A percentile compares a stretch with the other conserved stretches of the same genome.
These are phyloP conservation scores for Drosophila paulistorum DNA, from an alignment of 1,140 invertebrate genomes.

Conservation along the genomic window DNA sequence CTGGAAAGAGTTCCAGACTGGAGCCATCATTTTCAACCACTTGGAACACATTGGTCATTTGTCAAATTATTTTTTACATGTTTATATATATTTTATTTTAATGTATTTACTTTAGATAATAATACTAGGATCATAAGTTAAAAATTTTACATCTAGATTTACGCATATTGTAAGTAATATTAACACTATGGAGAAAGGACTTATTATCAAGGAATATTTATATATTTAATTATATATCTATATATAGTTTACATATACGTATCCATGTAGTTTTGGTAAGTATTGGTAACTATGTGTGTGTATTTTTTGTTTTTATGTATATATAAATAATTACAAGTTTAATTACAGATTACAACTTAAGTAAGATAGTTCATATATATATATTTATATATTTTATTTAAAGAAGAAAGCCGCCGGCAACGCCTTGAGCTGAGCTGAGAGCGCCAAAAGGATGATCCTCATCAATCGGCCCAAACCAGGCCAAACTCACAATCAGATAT, in stretches of 20 bases:
- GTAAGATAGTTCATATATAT: background rate
- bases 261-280: background rate
- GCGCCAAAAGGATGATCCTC: background rate
- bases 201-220: background rate
- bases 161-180: background rate
- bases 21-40: too few relatives aligned
- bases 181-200: constrained; percentile 1
- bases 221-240: constrained; percentile 3
- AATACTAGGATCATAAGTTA: constrained; percentile 32
- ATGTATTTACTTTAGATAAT: constrained; percentile 27
- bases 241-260: background rate
- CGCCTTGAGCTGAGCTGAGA: constrained; percentile 9
- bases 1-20: background rate
- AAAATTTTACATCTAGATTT: constrained; percentile 8
- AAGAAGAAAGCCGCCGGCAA: constrained; percentile 1
- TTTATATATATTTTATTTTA: constrained; percentile 36
- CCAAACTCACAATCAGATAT: constrained; percentile 14
- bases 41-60: too few relatives aligned
- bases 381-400: background rate
- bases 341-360: constrained; percentile 7
- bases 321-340: constrained; percentile 21
- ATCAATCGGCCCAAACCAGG: constrained; percentile 9
- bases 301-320: background rate
- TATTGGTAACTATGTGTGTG: background rate
- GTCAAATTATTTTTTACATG: background rate